These are phyloP conservation scores for Coregonus clupeaformis DNA, from an alignment of 2,113 vertebrate species.

Conservation along the genomic window DNA sequence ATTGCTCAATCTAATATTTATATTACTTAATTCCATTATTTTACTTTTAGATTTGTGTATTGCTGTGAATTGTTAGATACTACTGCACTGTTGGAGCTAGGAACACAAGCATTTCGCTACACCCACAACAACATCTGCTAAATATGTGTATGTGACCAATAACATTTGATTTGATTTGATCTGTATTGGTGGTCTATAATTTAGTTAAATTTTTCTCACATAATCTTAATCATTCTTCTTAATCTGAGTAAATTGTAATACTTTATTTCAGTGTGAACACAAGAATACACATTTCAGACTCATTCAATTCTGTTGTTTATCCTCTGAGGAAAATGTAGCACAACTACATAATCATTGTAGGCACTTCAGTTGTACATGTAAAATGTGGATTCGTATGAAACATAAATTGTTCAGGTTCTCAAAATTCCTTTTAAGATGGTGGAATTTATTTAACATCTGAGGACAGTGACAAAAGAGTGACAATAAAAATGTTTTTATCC, in stretches of 20 bases:
- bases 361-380: slow-evolving; percentile 5
- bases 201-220: background rate
- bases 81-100: no score
- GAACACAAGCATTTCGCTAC: no score
- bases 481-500: slow-evolving; percentile 9
- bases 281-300: slow-evolving; percentile 51
- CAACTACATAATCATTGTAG: slow-evolving; percentile 41
- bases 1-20: no score
- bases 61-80: no score
- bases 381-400: no score
- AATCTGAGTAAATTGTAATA: slow-evolving; percentile 34
- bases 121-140: no score
- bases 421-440: no score
- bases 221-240: background rate
- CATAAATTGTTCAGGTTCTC: no score
- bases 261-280: slow-evolving; percentile 63
- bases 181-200: background rate
- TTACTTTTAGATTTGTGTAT: no score
- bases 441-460: background rate
- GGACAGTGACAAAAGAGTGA: slow-evolving; percentile 29
- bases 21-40: no score
- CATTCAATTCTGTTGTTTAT: slow-evolving; percentile 25
- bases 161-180: no score
- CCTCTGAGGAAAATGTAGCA: slow-evolving; percentile 61
- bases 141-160: no score